These are phyloP conservation scores for Pampusana beccarii DNA, from an alignment of 2,113 vertebrate genomes.

Conservation along the genomic window DNA sequence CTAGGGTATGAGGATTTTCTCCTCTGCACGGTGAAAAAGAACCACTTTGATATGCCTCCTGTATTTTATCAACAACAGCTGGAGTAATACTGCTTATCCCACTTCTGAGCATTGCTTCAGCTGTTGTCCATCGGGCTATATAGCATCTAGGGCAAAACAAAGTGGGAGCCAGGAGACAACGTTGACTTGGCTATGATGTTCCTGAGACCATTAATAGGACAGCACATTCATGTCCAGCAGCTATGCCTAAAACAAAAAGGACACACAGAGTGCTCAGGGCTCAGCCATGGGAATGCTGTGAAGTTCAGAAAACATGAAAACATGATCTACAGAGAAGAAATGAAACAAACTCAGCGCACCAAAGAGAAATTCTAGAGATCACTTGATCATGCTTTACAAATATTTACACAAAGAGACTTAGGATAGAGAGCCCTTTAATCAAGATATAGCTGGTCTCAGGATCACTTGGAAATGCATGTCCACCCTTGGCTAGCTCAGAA, in stretches of 20 bases:
- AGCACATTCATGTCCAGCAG: slow-evolving; percentile 62
- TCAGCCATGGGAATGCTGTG: slow-evolving; percentile 41
- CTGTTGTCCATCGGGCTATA: neutral
- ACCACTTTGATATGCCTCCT: neutral
- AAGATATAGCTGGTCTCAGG: slow-evolving; percentile 64
- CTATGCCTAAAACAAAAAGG: slow-evolving; percentile 64
- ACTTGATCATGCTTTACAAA: slow-evolving; percentile 54
- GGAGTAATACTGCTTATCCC: neutral
- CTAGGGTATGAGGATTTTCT: neutral
- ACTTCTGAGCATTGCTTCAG: neutral
- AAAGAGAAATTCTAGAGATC: slow-evolving; percentile 52
- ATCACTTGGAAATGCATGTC: slow-evolving; percentile 66
- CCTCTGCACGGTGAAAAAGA: neutral
- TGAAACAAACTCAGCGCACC: slow-evolving; percentile 53
- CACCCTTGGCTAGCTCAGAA: slow-evolving; percentile 57
- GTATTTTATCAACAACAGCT: neutral
- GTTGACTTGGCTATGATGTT: slow-evolving; percentile 9
- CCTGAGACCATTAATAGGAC: slow-evolving; percentile 49
- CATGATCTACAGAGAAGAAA: slow-evolving; percentile 63
- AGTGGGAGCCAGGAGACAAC: slow-evolving; percentile 11
- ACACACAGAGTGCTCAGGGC: slow-evolving; percentile 54
- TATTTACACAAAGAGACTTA: slow-evolving; percentile 58
- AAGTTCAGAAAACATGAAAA: slow-evolving; percentile 56
- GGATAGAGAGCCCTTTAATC: slow-evolving; percentile 49
- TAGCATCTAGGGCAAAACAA: neutral